Evolutionary conservation across 2,797 vertebrate genomes (phyloP).

Genomic region (Cirrhinus molitorella): DNA sequence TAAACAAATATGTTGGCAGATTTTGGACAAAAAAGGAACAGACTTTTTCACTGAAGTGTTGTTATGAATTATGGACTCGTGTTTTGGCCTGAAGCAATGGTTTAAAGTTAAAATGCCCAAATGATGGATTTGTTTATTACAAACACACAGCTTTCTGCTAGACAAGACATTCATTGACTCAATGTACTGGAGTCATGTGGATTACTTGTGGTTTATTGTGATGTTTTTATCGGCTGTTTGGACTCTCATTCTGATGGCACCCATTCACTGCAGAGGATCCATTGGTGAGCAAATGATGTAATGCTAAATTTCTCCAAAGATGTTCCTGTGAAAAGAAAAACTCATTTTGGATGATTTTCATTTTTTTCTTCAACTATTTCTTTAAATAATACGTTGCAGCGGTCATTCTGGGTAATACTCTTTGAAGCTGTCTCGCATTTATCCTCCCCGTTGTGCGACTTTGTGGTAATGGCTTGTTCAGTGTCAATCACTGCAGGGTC

Average conservation of each 20-base stretch:
- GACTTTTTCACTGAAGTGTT: not conserved
- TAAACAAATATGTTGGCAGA: not conserved
- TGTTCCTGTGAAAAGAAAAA: not conserved
- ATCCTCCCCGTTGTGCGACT: not conserved
- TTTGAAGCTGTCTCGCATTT: constrained; percentile 15
- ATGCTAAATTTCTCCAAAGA: not conserved
- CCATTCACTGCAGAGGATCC: not conserved
- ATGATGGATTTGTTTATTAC: not conserved
- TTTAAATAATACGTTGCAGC: not conserved
- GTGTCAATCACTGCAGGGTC: constrained; percentile 9
- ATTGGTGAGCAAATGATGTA: not conserved
- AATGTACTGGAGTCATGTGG: not conserved
- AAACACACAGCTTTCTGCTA: not conserved
- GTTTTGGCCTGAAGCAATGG: too few species aligned
- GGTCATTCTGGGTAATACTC: not conserved
- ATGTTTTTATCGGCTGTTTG: not conserved
- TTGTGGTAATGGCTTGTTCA: constrained; percentile 10
- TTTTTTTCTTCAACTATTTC: not conserved
- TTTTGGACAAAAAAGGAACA: not conserved
- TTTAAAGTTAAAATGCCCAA: not conserved
- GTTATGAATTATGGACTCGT: not conserved
- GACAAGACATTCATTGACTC: not conserved
- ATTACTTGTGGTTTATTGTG: not conserved
- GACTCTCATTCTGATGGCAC: not conserved
- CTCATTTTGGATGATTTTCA: not conserved